Percentiles rank a stretch among this genome's conserved stretches.
Evolutionary conservation across 2,888 invertebrate genomes (phyloP).

Genomic region (Nomada flava): DNA sequence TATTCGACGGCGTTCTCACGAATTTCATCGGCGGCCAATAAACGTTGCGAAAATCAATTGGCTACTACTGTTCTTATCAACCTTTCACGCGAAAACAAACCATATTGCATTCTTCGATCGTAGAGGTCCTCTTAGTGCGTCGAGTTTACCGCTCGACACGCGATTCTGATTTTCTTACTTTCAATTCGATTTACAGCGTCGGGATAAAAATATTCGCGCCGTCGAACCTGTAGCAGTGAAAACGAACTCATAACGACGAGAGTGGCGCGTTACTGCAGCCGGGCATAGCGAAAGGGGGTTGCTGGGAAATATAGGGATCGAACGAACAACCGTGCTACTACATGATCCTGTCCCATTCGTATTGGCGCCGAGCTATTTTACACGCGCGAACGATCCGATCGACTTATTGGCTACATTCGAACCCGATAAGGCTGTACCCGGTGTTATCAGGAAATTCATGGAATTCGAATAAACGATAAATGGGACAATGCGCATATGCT

Average conservation of each 20-base stretch:
- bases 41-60: neutral
- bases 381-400: conserved; percentile 48
- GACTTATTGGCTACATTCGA: conserved; percentile 52
- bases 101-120: neutral
- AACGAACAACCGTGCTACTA: neutral
- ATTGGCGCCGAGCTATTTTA: conserved; percentile 46
- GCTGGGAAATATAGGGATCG: conserved; percentile 2
- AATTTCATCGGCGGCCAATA: conserved; percentile 25
- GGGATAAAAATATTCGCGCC: neutral
- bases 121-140: neutral
- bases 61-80: no score
- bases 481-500: neutral
- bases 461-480: conserved; percentile 27
- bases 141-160: neutral
- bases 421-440: conserved; percentile 43
- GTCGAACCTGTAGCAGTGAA: neutral
- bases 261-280: neutral
- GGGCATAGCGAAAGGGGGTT: no score
- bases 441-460: conserved; percentile 48
- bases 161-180: neutral
- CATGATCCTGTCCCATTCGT: neutral
- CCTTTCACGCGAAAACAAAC: neutral
- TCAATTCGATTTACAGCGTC: neutral
- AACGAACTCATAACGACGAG: neutral
- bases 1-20: neutral